phyloP scores from a whole-genome alignment of 1,140 invertebrate genomes.

The Diachasmimorpha longicaudata region DNA sequence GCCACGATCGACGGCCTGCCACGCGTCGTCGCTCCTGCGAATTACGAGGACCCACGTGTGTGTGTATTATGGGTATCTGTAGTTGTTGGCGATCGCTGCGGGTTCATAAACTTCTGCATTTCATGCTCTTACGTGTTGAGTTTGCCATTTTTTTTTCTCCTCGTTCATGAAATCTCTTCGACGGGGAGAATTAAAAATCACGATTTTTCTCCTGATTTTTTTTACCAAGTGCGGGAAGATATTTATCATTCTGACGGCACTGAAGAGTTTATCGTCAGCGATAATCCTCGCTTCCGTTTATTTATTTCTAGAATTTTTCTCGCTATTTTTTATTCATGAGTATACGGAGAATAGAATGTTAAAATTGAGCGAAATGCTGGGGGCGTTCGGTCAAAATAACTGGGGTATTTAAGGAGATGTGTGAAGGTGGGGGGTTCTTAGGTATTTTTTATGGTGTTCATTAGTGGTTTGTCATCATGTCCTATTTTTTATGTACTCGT shows the following conservation, averaged over 20 bases:
- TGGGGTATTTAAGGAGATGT: no score
- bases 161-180: not conserved
- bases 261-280: not conserved
- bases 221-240: not conserved
- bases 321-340: not conserved
- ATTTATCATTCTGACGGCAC: not conserved
- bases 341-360: not conserved
- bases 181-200: not conserved
- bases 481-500: no score
- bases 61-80: not conserved
- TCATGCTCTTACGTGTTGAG: not conserved
- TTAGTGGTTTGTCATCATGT: no score
- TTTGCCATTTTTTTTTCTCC: not conserved
- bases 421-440: no score
- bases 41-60: slow-evolving; percentile 5
- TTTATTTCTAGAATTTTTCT: not conserved
- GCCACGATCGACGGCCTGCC: not conserved
- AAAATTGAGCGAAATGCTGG: not conserved
- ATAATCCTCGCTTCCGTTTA: not conserved
- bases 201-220: not conserved
- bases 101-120: not conserved
- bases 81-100: not conserved
- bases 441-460: no score
- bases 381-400: not conserved
- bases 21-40: not conserved